phyloP scores from a whole-genome alignment of 2,888 invertebrate genomes.

The Zonitis immaculata region DNA sequence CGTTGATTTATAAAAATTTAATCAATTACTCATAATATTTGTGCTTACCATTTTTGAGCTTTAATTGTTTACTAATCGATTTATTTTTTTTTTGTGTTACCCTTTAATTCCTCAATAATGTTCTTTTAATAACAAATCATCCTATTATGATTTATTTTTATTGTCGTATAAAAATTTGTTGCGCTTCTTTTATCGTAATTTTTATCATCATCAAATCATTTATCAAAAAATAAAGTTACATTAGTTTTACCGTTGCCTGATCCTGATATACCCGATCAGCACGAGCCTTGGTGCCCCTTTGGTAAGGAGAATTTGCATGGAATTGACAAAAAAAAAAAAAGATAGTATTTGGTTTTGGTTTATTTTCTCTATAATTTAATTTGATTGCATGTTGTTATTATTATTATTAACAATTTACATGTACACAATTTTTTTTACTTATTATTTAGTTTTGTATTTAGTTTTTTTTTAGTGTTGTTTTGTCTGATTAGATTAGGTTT shows the following conservation, averaged over 20 bases:
- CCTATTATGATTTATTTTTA: not conserved
- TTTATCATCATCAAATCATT: slow-evolving; percentile 1
- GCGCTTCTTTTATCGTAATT: slow-evolving; percentile 18
- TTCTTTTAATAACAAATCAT: not conserved
- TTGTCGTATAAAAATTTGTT: slow-evolving; percentile 7
- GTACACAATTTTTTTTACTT: slow-evolving; percentile 13
- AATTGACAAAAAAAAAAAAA: slow-evolving; percentile 12
- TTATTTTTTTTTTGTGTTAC: slow-evolving; percentile 19
- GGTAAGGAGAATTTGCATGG: slow-evolving; percentile 55
- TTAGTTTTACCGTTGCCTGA: slow-evolving; percentile 79
- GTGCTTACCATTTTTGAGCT: slow-evolving; percentile 2
- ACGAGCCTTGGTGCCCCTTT: slow-evolving; percentile 86
- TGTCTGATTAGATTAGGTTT: slow-evolving; percentile 3
- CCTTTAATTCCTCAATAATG: slow-evolving; percentile 13
- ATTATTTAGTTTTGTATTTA: slow-evolving; percentile 5
- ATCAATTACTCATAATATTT: not conserved
- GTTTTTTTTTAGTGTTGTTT: slow-evolving; percentile 6
- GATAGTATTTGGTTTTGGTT: slow-evolving; percentile 29
- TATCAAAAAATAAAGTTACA: slow-evolving; percentile 51
- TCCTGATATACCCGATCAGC: slow-evolving; percentile 83
- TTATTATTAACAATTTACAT: slow-evolving; percentile 15
- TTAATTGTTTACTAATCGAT: slow-evolving; percentile 21
- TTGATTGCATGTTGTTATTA: slow-evolving; percentile 30
- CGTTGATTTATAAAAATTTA: not conserved
- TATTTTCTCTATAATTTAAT: slow-evolving; percentile 20